Conservation (phyloP, 2,888 invertebrate genomes). For the Melinopterus prodromus region DNA sequence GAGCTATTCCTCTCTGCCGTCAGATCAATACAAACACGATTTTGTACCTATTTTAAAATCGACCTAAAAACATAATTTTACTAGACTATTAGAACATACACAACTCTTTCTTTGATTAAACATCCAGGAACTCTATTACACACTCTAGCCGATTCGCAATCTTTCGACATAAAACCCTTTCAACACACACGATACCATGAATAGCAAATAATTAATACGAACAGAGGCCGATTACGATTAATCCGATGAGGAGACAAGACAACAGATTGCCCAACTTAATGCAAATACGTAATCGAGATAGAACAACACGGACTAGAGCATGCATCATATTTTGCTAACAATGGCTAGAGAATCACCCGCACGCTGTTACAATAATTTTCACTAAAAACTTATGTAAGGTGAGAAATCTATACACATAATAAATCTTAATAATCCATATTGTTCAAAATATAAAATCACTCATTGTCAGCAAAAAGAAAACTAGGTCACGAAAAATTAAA, state of each 20-base stretch:
- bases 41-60: too few species aligned
- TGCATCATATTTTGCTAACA: neutral
- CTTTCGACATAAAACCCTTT: neutral
- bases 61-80: too few species aligned
- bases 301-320: neutral
- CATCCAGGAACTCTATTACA: too few species aligned
- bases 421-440: too few species aligned
- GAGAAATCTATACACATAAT: neutral
- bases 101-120: too few species aligned
- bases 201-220: neutral
- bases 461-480: neutral
- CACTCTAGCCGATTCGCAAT: too few species aligned
- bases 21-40: too few species aligned
- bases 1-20: too few species aligned
- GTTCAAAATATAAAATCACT: neutral
- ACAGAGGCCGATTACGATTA: neutral
- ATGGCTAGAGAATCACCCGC: neutral
- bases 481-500: neutral
- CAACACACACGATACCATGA: neutral
- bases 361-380: neutral
- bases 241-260: neutral
- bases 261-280: neutral
- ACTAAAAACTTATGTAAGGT: neutral
- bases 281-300: neutral
- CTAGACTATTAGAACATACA: too few species aligned